Percentiles rank a stretch among this genome's conserved stretches.
Conservation (phyloP, 2,888 invertebrate species). For the Xylophagus ater region DNA sequence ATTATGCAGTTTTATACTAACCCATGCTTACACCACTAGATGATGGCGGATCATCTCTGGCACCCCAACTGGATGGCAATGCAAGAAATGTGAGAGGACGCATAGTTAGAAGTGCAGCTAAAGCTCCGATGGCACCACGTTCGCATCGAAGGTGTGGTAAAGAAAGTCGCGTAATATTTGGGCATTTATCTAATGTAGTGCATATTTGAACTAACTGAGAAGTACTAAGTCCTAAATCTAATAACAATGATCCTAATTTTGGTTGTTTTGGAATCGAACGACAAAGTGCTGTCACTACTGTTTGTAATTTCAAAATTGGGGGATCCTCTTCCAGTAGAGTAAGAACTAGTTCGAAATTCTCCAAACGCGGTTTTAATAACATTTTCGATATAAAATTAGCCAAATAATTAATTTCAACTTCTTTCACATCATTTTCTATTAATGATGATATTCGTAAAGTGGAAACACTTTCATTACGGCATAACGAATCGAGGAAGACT, state of each 20-base stretch:
- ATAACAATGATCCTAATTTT: constrained; percentile 41
- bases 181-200: constrained; percentile 40
- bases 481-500: constrained; percentile 41
- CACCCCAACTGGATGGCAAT: constrained; percentile 43
- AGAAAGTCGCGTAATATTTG: constrained; percentile 42
- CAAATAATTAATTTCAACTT: constrained; percentile 41
- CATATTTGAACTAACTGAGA: constrained; percentile 44
- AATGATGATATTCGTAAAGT: constrained; percentile 43
- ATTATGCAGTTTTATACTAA: constrained; percentile 26
- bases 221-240: constrained; percentile 44
- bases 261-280: constrained; percentile 26
- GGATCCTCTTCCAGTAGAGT: constrained; percentile 45
- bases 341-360: constrained; percentile 44
- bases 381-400: constrained; percentile 41
- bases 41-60: constrained; percentile 42
- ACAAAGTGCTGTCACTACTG: constrained; percentile 44
- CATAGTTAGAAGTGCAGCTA: constrained; percentile 40
- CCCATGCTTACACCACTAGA: constrained; percentile 43
- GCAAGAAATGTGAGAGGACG: constrained; percentile 42
- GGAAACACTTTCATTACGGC: constrained; percentile 43
- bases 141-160: constrained; percentile 46
- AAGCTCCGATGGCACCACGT: constrained; percentile 42
- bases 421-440: constrained; percentile 43
- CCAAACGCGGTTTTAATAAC: constrained; percentile 40
- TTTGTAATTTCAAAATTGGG: constrained; percentile 40